Evolutionary conservation across 2,797 vertebrate species (phyloP), one percentile per base, ranked within the genome.

Genomic region (Amblyraja radiata): DNA sequence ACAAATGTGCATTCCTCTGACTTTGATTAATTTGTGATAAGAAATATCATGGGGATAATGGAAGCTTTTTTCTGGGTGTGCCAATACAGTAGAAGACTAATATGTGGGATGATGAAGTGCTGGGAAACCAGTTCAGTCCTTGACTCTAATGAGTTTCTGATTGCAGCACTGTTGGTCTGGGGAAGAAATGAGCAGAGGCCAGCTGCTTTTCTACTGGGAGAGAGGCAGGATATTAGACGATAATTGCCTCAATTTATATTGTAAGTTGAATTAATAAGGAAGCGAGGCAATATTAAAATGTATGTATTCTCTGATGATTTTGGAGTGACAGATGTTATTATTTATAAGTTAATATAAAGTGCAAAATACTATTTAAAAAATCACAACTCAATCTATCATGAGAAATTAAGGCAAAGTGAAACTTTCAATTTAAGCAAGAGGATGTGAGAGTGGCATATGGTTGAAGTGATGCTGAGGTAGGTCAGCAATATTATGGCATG

Each of bases 91-190:
- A 54, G 54, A 84, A 84, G 23, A n/a, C 46, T 58, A 61, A 88
- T n/a, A 83, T 54, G 11, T 88, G 84, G 18, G 7, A 65, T 88
- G 84, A 65, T 65, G 58, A n/a, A 65, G 58, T 88, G 14, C 84
- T 88, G 58, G 61, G 84, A 39, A 28, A 32, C 58, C 63, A 88
- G 84, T 88, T 88, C 84, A 88, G 84, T 65, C 84, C 61, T n/a
- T 88, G 16, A 88, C 61, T 65, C 28, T 65, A 88, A 88, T 65
- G 28, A 88, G 58, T 23, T 88, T 88, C 84, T 88, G 84, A 88
- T 88, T 65, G 16, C 58, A 88, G 28, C 28, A 65, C 16, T 65
- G 84, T 25, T 18, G 28, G 28, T 32, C 6, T 65, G 84, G 14
- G 58, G 63, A 32, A 88, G 84, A 63, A 65, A n/a, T 88, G 61